A percentile compares a stretch with the other conserved stretches of the same genome.
phyloP scores from a whole-genome alignment of 2,113 vertebrate genomes.

The Urocitellus parryii region DNA sequence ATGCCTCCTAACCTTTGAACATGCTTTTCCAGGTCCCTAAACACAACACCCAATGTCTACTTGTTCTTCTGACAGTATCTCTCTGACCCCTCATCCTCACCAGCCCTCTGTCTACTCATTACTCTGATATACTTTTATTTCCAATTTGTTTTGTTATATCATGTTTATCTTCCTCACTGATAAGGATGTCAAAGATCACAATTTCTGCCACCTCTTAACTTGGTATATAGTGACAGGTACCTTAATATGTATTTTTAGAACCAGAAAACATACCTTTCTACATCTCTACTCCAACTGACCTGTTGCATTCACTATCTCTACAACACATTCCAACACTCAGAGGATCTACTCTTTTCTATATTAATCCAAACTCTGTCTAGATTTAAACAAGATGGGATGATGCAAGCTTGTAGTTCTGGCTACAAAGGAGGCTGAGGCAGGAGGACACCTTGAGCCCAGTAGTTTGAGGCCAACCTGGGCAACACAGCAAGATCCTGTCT shows the following conservation, averaged over 20 bases:
- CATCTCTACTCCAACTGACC: not conserved
- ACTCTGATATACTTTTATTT: not conserved
- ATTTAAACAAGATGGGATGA: not conserved
- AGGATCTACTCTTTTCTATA: not conserved
- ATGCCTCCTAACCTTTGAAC: not conserved
- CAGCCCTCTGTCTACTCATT: not conserved
- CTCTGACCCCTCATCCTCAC: not conserved
- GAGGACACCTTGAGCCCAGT: not conserved
- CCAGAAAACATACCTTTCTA: not conserved
- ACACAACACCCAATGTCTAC: not conserved
- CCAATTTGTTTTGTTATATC: not conserved
- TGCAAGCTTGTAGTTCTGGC: not conserved
- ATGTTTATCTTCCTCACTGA: not conserved
- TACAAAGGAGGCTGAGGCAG: not conserved
- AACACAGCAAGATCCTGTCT: not conserved
- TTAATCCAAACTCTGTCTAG: not conserved
- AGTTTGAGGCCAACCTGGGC: not conserved
- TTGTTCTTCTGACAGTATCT: not conserved
- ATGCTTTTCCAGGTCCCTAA: not conserved
- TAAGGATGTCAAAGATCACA: not conserved
- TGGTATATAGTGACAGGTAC: not conserved
- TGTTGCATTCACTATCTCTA: not conserved
- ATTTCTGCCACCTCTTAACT: not conserved
- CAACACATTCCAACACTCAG: not conserved
- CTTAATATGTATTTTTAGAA: not conserved